Evolutionary conservation across 2,888 invertebrate genomes (phyloP), one percentile per base, ranked within the genome.

Genomic region (Tachina fera): DNA sequence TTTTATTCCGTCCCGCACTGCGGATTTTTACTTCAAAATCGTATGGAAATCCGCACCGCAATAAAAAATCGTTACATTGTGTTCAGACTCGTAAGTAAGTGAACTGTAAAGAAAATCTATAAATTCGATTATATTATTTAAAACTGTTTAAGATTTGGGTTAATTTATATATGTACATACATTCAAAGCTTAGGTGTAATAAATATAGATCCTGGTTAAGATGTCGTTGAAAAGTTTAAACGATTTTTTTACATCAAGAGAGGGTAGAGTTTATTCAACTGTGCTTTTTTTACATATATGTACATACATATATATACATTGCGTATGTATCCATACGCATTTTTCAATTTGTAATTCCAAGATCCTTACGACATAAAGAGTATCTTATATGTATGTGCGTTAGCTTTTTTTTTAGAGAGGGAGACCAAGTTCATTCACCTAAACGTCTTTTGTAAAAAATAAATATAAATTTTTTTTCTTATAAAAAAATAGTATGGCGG

Each of bases 351-450:
- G 22, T 47, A 78, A 22, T 71, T 72, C n/a, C 56, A 80, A 80
- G 80, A 80, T 80, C 80, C 72, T 65, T 53, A 13, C 56, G 58
- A 65, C 9, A 39, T 71, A 71, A 1, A 14, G 43, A 77, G 39
- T 31, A 31, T 49, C 68, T 49, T 43, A 45, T 45, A 47, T 58
- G 22, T 49, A 49, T 8, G n/a, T 53, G 14, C 31, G 41, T 9
- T 41, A 14, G 9, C 19, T 9, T 49, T 31, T 31, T 56, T 53
- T 77, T 61, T 14, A 75, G 39, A 75, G 60, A 51, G 75, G 60
- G 61, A 45, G 68, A 45, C 1, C 68, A 75, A 81, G 81, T 81
- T 81, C 81, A 75, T 70, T 81, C 75, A 81, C 68, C 81, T 75
- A 81, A 68, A 41, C 19, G 75, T 68, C 75, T 81, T 75, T 75